Base-by-base conservation (phyloP, 1,140 invertebrate species). In the Tetramorium simillimum region DNA sequence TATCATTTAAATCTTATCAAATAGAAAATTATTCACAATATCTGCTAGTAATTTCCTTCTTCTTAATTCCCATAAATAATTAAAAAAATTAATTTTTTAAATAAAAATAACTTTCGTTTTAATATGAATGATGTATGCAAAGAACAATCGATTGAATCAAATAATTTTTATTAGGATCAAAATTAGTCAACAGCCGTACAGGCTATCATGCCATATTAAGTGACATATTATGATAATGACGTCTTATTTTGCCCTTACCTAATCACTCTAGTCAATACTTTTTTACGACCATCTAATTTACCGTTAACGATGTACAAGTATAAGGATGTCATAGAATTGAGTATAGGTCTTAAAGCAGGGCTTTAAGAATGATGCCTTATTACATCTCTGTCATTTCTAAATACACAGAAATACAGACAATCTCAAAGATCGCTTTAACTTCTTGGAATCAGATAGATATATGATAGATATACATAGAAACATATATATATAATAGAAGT, bases 271-370 rank as follows among this genome's bases (percentile, higher is more conserved):
- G 5, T 73, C 14, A 76, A 2, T 76, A 24, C 7, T 4, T 2
- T 58, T 76, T 60, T 76, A 43, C 16, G 14, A 43, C 14, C n/a
- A 60, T 43, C 53, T 37, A 60, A 76, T 76, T 58, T 60, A 3
- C 33, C 24, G 51, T 40, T 60, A 60, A 56, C 14, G 12, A 58
- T 76, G 3, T 21, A 40, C 14, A 43, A 58, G 7, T 40, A 37
- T 37, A 56, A 75, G 12, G 14, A 58, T 2, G 7, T 58, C 37
- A 43, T 43, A 60, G 53, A 76, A 18, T 21, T 0, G 16, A 24
- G 28, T 58, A 18, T 18, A 46, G 21, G 40, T 70, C 14, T 70
- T 49, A 70, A 70, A 60, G 9, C 10, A 53, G 16, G 2, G 43
- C 43, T 9, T 60, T 43, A 43, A 76, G 3, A 10, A 2, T 7